Conservation (phyloP, 2,113 vertebrate species). For the Apteryx owenii region DNA sequence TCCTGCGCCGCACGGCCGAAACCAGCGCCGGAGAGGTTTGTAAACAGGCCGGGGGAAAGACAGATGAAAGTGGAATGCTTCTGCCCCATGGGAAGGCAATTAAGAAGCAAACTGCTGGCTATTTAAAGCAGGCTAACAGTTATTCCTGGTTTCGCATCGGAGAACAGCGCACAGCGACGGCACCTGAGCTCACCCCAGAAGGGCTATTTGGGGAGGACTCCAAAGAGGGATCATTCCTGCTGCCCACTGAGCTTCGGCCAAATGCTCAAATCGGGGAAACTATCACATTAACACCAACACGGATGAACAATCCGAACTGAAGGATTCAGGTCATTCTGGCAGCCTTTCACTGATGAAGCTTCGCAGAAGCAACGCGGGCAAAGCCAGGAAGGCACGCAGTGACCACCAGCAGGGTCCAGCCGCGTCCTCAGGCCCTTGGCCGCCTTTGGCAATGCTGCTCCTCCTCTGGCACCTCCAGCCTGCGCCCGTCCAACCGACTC, state of each 20-base stretch:
- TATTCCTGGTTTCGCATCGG: conserved; percentile 26
- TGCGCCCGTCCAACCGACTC: not conserved
- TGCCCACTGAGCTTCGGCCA: not conserved
- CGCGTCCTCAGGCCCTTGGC: not conserved
- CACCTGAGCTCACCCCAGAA: not conserved
- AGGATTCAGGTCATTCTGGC: not conserved
- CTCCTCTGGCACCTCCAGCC: not conserved
- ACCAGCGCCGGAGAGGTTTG: not conserved
- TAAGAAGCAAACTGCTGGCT: not conserved
- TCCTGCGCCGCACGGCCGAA: not conserved
- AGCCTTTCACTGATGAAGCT: not conserved
- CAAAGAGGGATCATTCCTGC: not conserved
- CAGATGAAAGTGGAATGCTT: not conserved
- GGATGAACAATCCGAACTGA: not conserved
- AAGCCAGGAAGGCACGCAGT: no score
- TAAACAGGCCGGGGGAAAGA: not conserved
- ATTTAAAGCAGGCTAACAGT: conserved; percentile 26
- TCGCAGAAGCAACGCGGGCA: not conserved
- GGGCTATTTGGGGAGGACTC: not conserved
- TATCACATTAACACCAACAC: not conserved
- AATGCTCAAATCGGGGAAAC: not conserved
- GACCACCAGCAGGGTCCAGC: not conserved
- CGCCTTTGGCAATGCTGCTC: not conserved
- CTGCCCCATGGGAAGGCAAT: conserved; percentile 15
- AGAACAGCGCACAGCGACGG: not conserved